Percentiles rank a stretch among this genome's conserved stretches.
These are phyloP conservation scores for Lophura nycthemera DNA, from an alignment of 2,113 vertebrate genomes.

Conservation along the genomic window DNA sequence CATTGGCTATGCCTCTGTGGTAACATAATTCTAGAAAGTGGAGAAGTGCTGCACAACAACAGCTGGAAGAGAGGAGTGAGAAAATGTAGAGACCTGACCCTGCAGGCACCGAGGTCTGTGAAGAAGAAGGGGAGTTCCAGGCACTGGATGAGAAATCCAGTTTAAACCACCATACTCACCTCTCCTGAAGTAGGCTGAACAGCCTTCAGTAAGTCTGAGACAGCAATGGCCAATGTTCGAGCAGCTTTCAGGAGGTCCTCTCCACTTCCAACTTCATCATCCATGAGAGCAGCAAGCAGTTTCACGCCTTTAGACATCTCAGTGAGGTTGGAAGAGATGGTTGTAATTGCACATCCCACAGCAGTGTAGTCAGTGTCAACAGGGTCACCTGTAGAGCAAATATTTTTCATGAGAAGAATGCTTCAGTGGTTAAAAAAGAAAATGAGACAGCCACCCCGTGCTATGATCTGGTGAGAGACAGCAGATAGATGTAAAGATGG, in stretches of 20 bases:
- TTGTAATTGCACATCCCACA: slow-evolving; percentile 98
- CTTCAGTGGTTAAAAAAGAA: background rate
- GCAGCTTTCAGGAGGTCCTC: slow-evolving; percentile 95
- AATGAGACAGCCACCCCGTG: background rate
- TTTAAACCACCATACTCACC: slow-evolving; percentile 72
- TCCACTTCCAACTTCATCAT: slow-evolving; percentile 94
- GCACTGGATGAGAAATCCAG: background rate
- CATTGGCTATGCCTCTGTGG: background rate
- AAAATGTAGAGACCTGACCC: background rate
- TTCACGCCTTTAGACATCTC: slow-evolving; percentile 99
- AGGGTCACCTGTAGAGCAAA: slow-evolving; percentile 87
- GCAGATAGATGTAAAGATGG: background rate
- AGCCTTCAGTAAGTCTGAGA: slow-evolving; percentile 94
- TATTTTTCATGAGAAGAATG: background rate
- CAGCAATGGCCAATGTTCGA: slow-evolving; percentile 91
- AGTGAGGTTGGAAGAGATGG: slow-evolving; percentile 98
- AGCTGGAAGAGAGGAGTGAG: background rate
- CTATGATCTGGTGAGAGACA: background rate
- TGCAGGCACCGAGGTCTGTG: background rate
- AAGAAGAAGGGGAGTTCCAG: background rate
- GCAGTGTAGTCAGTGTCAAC: slow-evolving; percentile 97
- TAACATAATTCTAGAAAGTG: background rate
- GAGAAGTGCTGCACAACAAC: background rate
- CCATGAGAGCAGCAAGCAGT: slow-evolving; percentile 94
- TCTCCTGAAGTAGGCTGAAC: slow-evolving; percentile 95